Evolutionary conservation across 2,797 vertebrate genomes (phyloP).

Genomic region (Poecilia velifera): DNA sequence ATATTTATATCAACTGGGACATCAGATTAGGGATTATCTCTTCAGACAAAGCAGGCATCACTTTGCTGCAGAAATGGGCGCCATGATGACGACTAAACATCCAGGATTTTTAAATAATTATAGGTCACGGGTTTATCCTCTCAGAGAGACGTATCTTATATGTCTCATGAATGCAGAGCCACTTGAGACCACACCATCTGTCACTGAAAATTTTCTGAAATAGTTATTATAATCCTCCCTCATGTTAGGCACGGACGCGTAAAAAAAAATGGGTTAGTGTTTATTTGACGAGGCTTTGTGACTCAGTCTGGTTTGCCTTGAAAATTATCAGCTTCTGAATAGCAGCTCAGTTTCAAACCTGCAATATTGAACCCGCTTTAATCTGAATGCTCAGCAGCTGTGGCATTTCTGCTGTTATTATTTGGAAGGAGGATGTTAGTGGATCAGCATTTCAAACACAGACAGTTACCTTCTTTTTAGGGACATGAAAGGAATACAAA

Average conservation of each 20-base stretch:
- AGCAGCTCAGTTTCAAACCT: constrained; percentile 9
- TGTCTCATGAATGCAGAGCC: constrained; percentile 20
- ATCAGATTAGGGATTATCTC: constrained; percentile 64
- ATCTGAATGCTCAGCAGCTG: constrained; percentile 4
- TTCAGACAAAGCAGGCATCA: constrained; percentile 53
- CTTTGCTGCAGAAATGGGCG: constrained; percentile 70
- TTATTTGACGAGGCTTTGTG: constrained; percentile 6
- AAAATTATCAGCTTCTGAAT: constrained; percentile 8
- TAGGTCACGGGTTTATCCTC: constrained; percentile 49
- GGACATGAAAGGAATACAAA: neutral
- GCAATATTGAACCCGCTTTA: constrained; percentile 14
- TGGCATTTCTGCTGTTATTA: constrained; percentile 11
- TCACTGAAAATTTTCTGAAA: constrained; percentile 4
- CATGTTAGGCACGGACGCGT: neutral
- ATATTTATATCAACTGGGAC: constrained; percentile 69
- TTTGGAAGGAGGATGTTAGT: constrained; percentile 1
- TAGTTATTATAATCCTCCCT: neutral
- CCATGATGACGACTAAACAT: constrained; percentile 43
- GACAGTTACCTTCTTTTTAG: constrained; percentile 17
- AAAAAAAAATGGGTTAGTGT: neutral
- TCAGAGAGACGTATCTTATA: constrained; percentile 44
- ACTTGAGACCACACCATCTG: constrained; percentile 5
- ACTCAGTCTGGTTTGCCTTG: constrained; percentile 2
- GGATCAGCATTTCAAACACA: constrained; percentile 15
- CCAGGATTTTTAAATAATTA: constrained; percentile 53